Base-by-base conservation (phyloP, 1,140 invertebrate genomes). In the Vanessa atalanta region DNA sequence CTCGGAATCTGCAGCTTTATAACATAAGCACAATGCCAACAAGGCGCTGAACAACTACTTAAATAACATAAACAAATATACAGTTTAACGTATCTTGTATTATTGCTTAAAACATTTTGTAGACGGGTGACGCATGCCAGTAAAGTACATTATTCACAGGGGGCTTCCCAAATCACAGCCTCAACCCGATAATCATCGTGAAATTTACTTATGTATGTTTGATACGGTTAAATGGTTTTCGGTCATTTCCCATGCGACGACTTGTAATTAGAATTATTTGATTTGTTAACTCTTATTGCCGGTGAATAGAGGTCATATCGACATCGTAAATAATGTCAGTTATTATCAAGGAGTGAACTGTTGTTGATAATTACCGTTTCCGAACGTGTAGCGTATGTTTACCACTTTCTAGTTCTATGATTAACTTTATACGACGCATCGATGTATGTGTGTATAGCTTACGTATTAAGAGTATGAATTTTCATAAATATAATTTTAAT, bases 191-290 rank as follows among this genome's bases (percentile, higher is more conserved):
- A 89, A 91, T 90, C 86, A 90, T 83, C 80, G 71, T 80, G 76
- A 86, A 85, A 86, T 84, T 88, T 86, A 87, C 82, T 86, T 86
- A 85, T 89, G 79, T 84, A 89, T 88, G 78, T 88, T 90, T 90
- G 79, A 88, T 90, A 77, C 72, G 70, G 73, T 79, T 87, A 90
- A 90, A 91, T 84, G 86, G 84, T 87, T 90, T 88, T 89, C 81
- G 86, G 87, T 80, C 84, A 83, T 86, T 88, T 89, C 89, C 87
- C 80, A 81, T 75, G 83, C 74, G 88, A 83, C 81, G 73, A 85
- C 83, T 79, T 74, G 77, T 87, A 84, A 88, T 88, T 85, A 87
- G 75, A 61, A 65, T 63, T 77, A 67, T 68, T 47, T 73, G 65
- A 51, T 26, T 70, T 53, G 3, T 70, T 12, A 53, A 61, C 37